Evolutionary conservation across 2,888 invertebrate species (phyloP).

Genomic region (Tanypteryx hageni): DNA sequence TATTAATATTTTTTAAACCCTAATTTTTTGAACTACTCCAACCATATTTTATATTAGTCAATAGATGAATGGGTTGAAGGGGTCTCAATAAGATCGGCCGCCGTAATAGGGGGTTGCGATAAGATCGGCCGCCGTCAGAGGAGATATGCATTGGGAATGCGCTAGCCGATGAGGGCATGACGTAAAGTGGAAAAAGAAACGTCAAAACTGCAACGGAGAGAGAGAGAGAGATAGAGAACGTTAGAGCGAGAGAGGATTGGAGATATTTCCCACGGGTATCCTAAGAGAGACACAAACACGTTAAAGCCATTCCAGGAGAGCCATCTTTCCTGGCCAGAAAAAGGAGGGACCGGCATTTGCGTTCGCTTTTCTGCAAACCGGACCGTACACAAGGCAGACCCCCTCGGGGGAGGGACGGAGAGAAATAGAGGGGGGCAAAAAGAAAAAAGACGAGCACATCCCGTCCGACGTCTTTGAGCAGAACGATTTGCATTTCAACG

Average conservation of each 20-base stretch:
- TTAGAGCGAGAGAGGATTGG: not conserved
- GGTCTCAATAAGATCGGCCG: too few species aligned
- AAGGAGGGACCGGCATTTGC: not conserved
- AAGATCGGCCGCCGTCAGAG: too few species aligned
- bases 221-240: not conserved
- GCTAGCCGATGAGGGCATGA: not conserved
- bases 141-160: too few species aligned
- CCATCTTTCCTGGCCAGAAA: not conserved
- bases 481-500: slow-evolving; percentile 52
- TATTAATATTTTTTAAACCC: too few species aligned
- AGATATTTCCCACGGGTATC: not conserved
- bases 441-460: not conserved
- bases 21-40: too few species aligned
- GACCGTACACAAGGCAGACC: not conserved
- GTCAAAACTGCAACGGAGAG: too few species aligned
- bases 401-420: not conserved
- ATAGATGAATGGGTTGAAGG: too few species aligned
- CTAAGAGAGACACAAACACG: not conserved
- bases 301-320: not conserved
- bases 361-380: not conserved
- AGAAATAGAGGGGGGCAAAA: not conserved
- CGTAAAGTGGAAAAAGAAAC: not conserved
- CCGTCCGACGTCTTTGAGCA: not conserved
- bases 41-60: too few species aligned
- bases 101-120: too few species aligned